These are phyloP conservation scores for Theonella swinhoei DNA, from an alignment of 37 sponge, comb jelly and placozoan genomes.

Conservation along the genomic window DNA sequence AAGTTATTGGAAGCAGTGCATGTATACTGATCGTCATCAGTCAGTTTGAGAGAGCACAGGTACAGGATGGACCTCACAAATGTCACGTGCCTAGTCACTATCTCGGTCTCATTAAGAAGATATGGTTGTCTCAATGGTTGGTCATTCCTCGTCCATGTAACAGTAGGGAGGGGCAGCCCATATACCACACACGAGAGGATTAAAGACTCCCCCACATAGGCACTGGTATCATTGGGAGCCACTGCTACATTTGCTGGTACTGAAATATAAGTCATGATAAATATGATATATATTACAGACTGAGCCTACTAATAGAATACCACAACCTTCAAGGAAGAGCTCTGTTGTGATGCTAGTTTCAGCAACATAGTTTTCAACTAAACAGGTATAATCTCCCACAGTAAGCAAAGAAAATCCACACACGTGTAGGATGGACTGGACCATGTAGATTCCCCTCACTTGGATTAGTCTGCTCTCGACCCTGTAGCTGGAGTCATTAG, in stretches of 20 bases:
- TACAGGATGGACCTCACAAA: background rate
- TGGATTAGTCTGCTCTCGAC: background rate
- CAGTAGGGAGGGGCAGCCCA: slow-evolving; percentile 26
- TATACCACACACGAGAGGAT: slow-evolving; percentile 10
- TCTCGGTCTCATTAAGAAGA: background rate
- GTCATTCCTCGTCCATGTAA: slow-evolving; percentile 30
- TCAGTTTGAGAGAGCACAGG: slow-evolving; percentile 9
- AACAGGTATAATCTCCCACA: slow-evolving; percentile 7
- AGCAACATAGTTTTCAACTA: background rate
- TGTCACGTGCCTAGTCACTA: background rate
- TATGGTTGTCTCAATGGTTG: background rate
- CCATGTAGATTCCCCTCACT: background rate
- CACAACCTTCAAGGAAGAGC: background rate
- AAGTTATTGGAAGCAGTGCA: slow-evolving; percentile 14
- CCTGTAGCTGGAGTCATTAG: background rate
- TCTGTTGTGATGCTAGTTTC: background rate
- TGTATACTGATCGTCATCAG: slow-evolving; percentile 13
- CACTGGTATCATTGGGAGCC: background rate
- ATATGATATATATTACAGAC: no score
- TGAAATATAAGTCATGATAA: no score
- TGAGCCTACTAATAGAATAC: no score
- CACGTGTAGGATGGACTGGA: slow-evolving; percentile 3
- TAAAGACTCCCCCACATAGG: background rate
- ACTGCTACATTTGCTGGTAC: background rate
- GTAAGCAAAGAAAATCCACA: background rate